phyloP scores from a whole-genome alignment of 2,113 vertebrate genomes.

The Megaceryle maxima region DNA sequence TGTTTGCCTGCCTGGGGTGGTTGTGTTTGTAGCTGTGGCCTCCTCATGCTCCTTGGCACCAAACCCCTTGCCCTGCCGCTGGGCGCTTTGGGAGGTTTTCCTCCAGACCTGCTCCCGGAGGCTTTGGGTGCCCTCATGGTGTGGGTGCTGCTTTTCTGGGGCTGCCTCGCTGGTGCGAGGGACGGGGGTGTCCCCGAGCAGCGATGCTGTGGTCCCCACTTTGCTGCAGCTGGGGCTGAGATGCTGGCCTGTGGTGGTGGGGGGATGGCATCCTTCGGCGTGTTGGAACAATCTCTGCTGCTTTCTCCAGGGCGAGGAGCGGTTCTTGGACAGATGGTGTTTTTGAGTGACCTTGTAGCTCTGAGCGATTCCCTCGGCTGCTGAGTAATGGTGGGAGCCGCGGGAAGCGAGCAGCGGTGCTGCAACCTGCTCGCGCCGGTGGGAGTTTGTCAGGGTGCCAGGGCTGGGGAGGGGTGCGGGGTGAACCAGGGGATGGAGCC shows the following conservation, averaged over 20 bases:
- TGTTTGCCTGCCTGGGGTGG: background rate
- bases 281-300: background rate
- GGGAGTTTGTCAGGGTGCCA: background rate
- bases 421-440: background rate
- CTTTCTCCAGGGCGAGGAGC: background rate
- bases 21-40: background rate
- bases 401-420: slow-evolving; percentile 9
- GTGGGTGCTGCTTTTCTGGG: background rate
- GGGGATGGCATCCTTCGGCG: background rate
- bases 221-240: fast-evolving
- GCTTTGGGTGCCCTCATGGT: background rate
- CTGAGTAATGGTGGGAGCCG: background rate
- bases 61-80: background rate
- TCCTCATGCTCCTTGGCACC: background rate
- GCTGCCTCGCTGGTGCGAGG: fast-evolving
- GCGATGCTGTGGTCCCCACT: background rate
- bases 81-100: background rate
- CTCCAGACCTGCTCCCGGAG: background rate
- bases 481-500: background rate
- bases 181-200: fast-evolving
- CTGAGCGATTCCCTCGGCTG: background rate
- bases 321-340: slow-evolving; percentile 59
- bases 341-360: slow-evolving; percentile 66
- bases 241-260: background rate
- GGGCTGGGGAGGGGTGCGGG: background rate